These are phyloP conservation scores for Gopherus flavomarginatus DNA, from an alignment of 2,113 vertebrate species.

Conservation along the genomic window DNA sequence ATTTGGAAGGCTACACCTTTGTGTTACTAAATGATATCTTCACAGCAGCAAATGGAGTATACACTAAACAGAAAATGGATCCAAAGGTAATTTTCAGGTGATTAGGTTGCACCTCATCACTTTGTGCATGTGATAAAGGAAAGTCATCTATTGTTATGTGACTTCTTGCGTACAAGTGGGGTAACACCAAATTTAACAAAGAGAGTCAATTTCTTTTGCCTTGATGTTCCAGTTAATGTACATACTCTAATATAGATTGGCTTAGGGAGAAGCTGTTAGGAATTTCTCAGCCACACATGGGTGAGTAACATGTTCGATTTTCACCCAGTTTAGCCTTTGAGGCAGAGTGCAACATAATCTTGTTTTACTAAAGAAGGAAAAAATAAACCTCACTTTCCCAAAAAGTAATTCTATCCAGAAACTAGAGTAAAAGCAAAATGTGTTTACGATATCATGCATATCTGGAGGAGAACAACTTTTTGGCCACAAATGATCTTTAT, in stretches of 20 bases:
- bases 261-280: not conserved
- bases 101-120: not conserved
- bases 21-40: conserved; percentile 92
- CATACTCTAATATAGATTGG: not conserved
- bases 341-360: not conserved
- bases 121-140: not conserved
- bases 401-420: not conserved
- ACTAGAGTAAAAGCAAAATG: not conserved
- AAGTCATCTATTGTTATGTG: not conserved
- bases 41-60: conserved; percentile 91
- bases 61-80: conserved; percentile 91
- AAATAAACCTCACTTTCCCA: not conserved
- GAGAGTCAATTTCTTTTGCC: not conserved
- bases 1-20: conserved; percentile 85
- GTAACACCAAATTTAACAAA: not conserved
- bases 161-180: not conserved
- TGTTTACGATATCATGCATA: not conserved
- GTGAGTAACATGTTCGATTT: not conserved
- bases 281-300: not conserved
- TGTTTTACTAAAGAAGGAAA: not conserved
- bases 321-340: not conserved
- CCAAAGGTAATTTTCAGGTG: conserved; percentile 79
- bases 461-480: not conserved
- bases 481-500: not conserved
- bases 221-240: not conserved